Base-by-base conservation (phyloP, 2,888 invertebrate species). In the Drosophila austrosaltans region DNA sequence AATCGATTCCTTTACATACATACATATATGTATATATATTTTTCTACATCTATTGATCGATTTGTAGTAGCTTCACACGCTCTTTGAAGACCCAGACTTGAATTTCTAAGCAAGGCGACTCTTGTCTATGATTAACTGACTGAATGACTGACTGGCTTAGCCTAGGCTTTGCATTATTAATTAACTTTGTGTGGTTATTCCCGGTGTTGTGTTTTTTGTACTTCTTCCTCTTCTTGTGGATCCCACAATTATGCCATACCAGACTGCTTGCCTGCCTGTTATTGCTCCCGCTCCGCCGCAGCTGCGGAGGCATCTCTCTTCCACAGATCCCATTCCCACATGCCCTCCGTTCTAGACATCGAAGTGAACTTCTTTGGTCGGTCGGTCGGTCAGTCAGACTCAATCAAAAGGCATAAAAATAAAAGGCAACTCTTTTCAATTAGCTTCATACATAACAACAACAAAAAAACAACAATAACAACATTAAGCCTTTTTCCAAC, bases 181-280 rank as follows among this genome's bases (percentile, higher is more conserved):
- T 86, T 86, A 86, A 75, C 81, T 77, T 54, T 48, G 78, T 60
- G 32, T 62, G 65, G 70, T 66, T 65, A 62, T 62, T 30, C 30
- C 30, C 30, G 30, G 16, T 53, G 60, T 36, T 57, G 60, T 6
- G 48, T 75, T 57, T 66, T 76, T 53, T 68, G 10, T 73, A 58
- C 62, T 63, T 76, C 30, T 63, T 54, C 68, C 69, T 60, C 67
- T 75, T 76, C 67, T 81, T 70, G 75, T 70, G 69, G 78, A 77
- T 89, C 81, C 89, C 80, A 77, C 89, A 89, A 85, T 85, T 85
- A 89, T 86, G 89, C 83, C 88, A 84, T 89, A 79, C 82, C 86
- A 89, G 89, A 89, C 78, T 76, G 76, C 82, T 68, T 83, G 86
- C 87, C 75, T 80, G 79, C 60, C 66, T 67, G 66, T 81, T 32